These are phyloP conservation scores for Pempheris klunzingeri DNA, from an alignment of 2,797 vertebrate genomes.

Conservation along the genomic window DNA sequence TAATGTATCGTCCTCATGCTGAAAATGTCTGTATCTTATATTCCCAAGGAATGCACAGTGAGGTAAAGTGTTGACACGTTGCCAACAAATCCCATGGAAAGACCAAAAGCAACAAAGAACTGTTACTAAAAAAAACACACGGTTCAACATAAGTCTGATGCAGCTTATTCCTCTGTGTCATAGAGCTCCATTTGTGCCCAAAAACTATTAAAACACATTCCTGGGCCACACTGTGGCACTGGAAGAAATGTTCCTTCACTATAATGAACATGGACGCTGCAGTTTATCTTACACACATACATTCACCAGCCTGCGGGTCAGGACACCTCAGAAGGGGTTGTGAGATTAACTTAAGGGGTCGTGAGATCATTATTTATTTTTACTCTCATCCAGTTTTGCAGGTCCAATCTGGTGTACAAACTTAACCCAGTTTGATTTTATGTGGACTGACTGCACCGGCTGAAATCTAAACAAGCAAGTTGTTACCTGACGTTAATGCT, in stretches of 20 bases:
- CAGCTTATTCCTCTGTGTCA: background rate
- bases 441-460: too few species aligned
- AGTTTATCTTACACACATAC: background rate
- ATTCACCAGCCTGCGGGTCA: background rate
- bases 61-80: too few species aligned
- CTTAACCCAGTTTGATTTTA: too few species aligned
- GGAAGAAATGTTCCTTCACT: background rate
- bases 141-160: background rate
- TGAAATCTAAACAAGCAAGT: too few species aligned
- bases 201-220: background rate
- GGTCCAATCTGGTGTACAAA: too few species aligned
- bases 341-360: background rate
- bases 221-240: background rate
- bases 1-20: background rate
- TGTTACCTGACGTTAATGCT: too few species aligned
- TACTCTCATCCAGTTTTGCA: too few species aligned
- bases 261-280: background rate
- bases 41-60: background rate
- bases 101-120: background rate
- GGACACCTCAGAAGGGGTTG: background rate
- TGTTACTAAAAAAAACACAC: background rate
- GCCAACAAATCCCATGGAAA: background rate
- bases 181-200: background rate
- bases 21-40: background rate
- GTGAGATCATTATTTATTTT: background rate